Evolutionary conservation across 1,140 invertebrate genomes (phyloP).

Genomic region (Coboldia fuscipes): DNA sequence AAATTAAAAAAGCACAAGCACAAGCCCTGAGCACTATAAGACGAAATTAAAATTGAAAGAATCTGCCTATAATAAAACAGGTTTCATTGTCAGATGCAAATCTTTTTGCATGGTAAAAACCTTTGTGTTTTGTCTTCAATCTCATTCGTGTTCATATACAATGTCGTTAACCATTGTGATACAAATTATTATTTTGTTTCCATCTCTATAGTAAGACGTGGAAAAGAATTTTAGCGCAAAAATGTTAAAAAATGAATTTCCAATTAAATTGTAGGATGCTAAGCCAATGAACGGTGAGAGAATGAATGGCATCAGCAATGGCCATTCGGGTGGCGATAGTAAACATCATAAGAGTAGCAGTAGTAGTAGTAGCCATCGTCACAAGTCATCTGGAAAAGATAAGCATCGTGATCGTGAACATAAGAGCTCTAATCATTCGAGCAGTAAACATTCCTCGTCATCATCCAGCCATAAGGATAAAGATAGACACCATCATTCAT

Average conservation of each 20-base stretch:
- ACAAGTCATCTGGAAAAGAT: slow-evolving; percentile 36
- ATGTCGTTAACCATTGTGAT: background rate
- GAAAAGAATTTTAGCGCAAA: background rate
- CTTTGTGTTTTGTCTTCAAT: background rate
- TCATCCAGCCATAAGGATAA: slow-evolving; percentile 21
- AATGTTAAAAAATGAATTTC: background rate
- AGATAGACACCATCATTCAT: slow-evolving; percentile 19
- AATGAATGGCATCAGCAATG: slow-evolving; percentile 9
- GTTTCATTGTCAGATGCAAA: too few species aligned
- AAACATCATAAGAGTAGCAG: slow-evolving; percentile 28
- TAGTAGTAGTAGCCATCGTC: slow-evolving; percentile 29
- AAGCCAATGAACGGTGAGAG: slow-evolving; percentile 4
- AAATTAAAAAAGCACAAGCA: too few species aligned
- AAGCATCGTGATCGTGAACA: slow-evolving; percentile 25
- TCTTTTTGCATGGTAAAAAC: background rate
- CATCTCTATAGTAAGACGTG: background rate
- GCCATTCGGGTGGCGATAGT: slow-evolving; percentile 26
- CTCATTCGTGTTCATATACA: background rate
- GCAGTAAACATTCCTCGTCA: slow-evolving; percentile 14
- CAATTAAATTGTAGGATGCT: background rate
- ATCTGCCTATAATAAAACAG: too few species aligned
- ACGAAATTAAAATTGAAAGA: too few species aligned
- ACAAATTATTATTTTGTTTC: background rate
- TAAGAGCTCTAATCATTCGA: slow-evolving; percentile 3
- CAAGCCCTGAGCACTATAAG: too few species aligned